Evolutionary conservation across 2,797 vertebrate species (phyloP).

Genomic region (Amblyraja radiata): DNA sequence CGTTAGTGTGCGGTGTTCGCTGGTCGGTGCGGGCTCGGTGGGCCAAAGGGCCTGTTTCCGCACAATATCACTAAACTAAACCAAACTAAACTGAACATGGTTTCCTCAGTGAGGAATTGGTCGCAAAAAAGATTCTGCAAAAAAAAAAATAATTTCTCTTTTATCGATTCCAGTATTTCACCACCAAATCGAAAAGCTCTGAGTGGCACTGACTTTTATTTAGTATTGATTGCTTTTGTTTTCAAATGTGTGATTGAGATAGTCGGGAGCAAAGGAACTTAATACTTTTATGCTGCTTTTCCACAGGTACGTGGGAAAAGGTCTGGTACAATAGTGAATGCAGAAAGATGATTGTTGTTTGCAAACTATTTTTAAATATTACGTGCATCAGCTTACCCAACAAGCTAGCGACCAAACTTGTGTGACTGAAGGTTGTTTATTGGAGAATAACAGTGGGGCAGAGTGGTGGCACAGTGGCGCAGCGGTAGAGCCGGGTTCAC

Average conservation of each 20-base stretch:
- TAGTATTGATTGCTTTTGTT: neutral
- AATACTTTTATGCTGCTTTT: slow-evolving; percentile 7
- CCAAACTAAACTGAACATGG: too few relatives aligned
- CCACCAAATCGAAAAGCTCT: neutral
- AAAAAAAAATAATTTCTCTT: slow-evolving; percentile 2
- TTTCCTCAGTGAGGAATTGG: neutral
- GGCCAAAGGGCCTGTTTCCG: too few relatives aligned
- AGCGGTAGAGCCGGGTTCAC: too few relatives aligned
- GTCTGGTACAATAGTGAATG: neutral
- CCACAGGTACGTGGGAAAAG: neutral
- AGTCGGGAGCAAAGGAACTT: neutral
- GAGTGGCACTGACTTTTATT: neutral
- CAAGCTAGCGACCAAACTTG: neutral
- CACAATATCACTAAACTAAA: too few relatives aligned
- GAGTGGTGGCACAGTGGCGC: too few relatives aligned
- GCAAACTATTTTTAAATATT: neutral
- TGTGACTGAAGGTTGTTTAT: neutral
- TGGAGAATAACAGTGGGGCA: neutral
- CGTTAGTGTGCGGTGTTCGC: too few relatives aligned
- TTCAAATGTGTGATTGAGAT: slow-evolving; percentile 3
- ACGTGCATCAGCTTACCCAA: neutral
- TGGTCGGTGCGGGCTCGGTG: too few relatives aligned
- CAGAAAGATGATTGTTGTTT: neutral
- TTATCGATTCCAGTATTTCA: neutral
- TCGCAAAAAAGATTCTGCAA: neutral